phyloP scores from a whole-genome alignment of 2,797 vertebrate species.

The Gambelia wislizenii region DNA sequence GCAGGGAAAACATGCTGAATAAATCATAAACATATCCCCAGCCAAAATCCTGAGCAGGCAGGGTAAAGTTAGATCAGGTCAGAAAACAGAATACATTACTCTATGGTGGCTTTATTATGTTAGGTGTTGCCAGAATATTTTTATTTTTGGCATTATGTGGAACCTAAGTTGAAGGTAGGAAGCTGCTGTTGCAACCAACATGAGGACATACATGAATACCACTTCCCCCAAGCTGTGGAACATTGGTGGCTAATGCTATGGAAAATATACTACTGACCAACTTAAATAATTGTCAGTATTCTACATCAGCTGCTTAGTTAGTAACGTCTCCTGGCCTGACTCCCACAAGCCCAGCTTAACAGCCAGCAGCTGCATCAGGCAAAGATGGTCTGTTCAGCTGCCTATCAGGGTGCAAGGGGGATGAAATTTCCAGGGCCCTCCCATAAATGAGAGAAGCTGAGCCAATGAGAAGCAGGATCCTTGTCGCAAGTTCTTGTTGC shows the following conservation, averaged over 20 bases:
- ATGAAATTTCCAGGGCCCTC: too few species aligned
- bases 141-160: background rate
- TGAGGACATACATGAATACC: background rate
- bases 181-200: background rate
- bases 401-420: too few species aligned
- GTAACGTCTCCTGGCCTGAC: too few species aligned
- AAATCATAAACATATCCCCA: slow-evolving; percentile 6
- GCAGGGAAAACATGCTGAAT: background rate
- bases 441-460: too few species aligned
- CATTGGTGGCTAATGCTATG: background rate
- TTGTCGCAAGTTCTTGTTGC: too few species aligned
- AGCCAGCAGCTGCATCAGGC: too few species aligned
- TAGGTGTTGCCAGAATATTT: background rate
- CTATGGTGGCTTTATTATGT: background rate
- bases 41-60: background rate
- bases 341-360: too few species aligned
- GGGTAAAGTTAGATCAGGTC: background rate
- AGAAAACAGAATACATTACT: background rate
- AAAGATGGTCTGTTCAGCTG: too few species aligned
- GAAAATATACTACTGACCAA: background rate
- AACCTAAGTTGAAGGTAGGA: background rate
- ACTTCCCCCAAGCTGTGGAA: background rate
- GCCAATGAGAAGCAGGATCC: too few species aligned
- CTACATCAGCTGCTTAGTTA: too few species aligned
- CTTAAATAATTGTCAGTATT: too few species aligned